These are phyloP conservation scores for Calidris pugnax DNA, from an alignment of 2,113 vertebrate genomes.

Conservation along the genomic window DNA sequence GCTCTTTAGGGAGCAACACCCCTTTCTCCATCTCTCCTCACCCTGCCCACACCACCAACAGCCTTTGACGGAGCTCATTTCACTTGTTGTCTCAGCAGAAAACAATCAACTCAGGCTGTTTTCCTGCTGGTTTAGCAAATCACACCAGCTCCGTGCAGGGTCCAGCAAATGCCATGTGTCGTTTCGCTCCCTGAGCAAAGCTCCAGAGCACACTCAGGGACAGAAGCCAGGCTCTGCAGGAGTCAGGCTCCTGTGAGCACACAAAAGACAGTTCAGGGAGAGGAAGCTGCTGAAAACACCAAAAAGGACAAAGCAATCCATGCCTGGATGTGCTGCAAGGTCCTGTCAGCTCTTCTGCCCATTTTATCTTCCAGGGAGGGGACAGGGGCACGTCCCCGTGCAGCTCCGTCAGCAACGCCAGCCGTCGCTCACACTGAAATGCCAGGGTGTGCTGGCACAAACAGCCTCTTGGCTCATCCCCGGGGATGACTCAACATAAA, in stretches of 20 bases:
- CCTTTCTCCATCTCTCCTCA: background rate
- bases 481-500: background rate
- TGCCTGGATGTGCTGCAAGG: background rate
- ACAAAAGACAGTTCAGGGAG: no score
- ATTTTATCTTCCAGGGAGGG: background rate
- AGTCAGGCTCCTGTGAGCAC: background rate
- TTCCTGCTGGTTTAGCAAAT: background rate
- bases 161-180: background rate
- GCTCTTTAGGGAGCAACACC: background rate
- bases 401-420: background rate
- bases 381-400: background rate
- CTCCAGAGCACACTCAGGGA: background rate
- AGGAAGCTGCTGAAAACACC: no score
- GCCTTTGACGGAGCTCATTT: background rate
- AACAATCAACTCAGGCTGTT: background rate
- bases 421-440: background rate
- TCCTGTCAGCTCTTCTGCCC: background rate
- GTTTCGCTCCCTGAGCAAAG: rapidly evolving
- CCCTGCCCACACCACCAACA: background rate
- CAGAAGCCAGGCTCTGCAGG: background rate
- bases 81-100: background rate
- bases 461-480: background rate
- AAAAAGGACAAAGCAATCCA: background rate
- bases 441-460: background rate
- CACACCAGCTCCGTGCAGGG: background rate